Conservation (phyloP, 2,888 invertebrate genomes). For the Linnaemya tessellans region DNA sequence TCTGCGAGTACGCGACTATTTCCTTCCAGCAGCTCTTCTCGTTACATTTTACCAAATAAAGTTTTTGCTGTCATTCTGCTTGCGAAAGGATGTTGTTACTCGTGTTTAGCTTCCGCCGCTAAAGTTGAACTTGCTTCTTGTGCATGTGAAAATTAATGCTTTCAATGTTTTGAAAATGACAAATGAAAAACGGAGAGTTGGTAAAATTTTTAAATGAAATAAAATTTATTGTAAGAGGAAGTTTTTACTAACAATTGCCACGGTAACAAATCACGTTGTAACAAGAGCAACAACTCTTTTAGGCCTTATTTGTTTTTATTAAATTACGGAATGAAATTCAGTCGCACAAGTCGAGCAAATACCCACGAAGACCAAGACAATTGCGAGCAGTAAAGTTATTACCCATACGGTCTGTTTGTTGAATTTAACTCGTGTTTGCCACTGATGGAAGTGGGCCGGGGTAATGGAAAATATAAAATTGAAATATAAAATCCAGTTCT, state of each 20-base stretch:
- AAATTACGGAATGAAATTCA: not conserved
- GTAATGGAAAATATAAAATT: too few relatives aligned
- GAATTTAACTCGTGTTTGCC: too few relatives aligned
- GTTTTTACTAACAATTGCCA: constrained; percentile 2
- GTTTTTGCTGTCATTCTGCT: not conserved
- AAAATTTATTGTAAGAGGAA: not conserved
- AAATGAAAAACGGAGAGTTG: not conserved
- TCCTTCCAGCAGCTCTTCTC: not conserved
- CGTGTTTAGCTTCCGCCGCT: constrained; percentile 32
- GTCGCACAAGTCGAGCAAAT: not conserved
- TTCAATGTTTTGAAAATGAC: not conserved
- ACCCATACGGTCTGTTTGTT: too few relatives aligned
- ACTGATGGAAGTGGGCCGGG: too few relatives aligned
- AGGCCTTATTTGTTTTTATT: not conserved
- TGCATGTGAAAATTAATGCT: not conserved
- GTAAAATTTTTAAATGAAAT: not conserved
- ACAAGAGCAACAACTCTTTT: not conserved
- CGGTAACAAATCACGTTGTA: constrained; percentile 2
- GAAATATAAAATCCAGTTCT: too few relatives aligned
- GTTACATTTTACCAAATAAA: not conserved
- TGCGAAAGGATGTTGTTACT: constrained; percentile 11
- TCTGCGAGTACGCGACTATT: not conserved
- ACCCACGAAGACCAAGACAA: not conserved
- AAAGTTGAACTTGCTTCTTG: not conserved
- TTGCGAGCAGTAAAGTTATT: too few relatives aligned